Percentiles rank a stretch among this genome's conserved stretches.
phyloP scores from a whole-genome alignment of 2,797 vertebrate genomes.

The Anisognathus igniventris region DNA sequence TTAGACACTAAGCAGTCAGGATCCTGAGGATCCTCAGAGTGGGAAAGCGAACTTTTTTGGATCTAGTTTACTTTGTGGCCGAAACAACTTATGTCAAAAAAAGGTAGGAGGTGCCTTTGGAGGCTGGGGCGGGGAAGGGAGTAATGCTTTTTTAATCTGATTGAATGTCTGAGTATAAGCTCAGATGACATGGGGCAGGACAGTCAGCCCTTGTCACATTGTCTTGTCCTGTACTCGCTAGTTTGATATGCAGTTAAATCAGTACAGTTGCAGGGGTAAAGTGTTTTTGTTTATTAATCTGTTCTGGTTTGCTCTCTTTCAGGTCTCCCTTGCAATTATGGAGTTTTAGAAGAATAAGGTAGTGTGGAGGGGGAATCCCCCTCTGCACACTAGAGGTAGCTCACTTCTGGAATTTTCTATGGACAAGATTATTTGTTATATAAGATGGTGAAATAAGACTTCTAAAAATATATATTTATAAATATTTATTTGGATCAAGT shows the following conservation, averaged over 20 bases:
- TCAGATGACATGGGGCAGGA: background rate
- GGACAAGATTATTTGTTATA: constrained; percentile 68
- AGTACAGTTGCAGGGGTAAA: background rate
- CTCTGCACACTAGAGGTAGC: constrained; percentile 78
- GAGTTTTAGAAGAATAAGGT: constrained; percentile 82
- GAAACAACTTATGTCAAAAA: background rate
- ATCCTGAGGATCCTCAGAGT: background rate
- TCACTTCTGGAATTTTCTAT: constrained; percentile 75
- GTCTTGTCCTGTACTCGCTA: background rate
- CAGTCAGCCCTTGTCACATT: background rate
- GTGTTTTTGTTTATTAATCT: background rate
- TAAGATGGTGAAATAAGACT: constrained; percentile 67
- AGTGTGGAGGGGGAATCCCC: constrained; percentile 85
- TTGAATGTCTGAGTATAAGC: background rate
- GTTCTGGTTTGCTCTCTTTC: constrained; percentile 41
- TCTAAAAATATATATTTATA: constrained; percentile 69
- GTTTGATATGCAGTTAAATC: background rate
- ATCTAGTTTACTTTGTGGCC: background rate
- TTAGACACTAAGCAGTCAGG: background rate
- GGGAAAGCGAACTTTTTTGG: background rate
- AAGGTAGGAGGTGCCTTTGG: background rate
- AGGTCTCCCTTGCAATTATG: constrained; percentile 96
- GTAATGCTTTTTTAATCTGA: background rate
- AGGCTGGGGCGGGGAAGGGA: background rate
- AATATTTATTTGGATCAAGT: constrained; percentile 74